Percentiles rank a stretch among this genome's conserved stretches.
phyloP scores from a whole-genome alignment of 2,797 vertebrate genomes.

The Acanthiza pusilla region DNA sequence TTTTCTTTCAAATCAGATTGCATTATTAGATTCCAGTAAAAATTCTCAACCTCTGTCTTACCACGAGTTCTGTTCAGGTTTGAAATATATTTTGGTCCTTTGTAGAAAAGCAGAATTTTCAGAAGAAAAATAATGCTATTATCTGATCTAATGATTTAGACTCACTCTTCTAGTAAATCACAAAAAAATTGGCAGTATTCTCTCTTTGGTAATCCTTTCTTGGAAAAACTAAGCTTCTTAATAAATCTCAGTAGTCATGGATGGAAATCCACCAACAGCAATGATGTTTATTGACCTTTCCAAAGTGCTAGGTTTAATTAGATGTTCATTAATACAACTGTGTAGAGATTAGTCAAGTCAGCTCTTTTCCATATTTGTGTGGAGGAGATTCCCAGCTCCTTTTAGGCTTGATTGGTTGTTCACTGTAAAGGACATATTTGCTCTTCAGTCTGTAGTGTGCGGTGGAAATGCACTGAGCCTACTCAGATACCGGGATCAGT shows the following conservation, averaged over 20 bases:
- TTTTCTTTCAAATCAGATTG: neutral
- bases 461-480: neutral
- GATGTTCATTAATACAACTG: conserved; percentile 26
- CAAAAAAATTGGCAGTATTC: conserved; percentile 7
- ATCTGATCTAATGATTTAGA: conserved; percentile 35
- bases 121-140: neutral
- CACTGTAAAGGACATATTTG: neutral
- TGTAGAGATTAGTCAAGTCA: conserved; percentile 2
- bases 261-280: conserved; percentile 34
- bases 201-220: conserved; percentile 50
- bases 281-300: conserved; percentile 53
- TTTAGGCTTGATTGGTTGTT: neutral
- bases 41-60: neutral
- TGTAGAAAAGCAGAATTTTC: neutral
- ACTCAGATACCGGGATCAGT: neutral
- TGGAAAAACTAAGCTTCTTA: conserved; percentile 59
- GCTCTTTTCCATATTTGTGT: neutral
- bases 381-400: neutral
- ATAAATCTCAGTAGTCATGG: conserved; percentile 30
- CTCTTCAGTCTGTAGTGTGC: neutral
- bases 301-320: conserved; percentile 49
- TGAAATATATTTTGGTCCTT: neutral
- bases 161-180: conserved; percentile 6
- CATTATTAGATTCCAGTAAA: neutral
- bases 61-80: neutral